Percentiles rank a stretch among this genome's conserved stretches.
Conservation (phyloP, 1,140 invertebrate species). For the Calosoma granatense region DNA sequence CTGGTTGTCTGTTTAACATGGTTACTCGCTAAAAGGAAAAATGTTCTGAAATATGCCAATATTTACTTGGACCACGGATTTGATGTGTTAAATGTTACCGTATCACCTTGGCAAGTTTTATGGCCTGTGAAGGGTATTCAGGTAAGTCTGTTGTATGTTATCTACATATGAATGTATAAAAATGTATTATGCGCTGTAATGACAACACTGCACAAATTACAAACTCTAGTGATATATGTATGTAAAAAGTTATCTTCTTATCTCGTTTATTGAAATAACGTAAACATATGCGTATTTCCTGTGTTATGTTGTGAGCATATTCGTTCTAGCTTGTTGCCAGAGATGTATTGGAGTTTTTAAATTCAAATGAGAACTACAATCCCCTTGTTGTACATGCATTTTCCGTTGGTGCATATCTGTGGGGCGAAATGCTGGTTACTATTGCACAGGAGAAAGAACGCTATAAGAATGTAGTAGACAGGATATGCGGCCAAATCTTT, state of each 20-base stretch:
- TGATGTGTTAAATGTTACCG: constrained; percentile 68
- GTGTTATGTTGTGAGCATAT: too few species aligned
- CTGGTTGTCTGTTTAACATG: constrained; percentile 68
- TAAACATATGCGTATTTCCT: too few species aligned
- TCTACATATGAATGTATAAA: neutral
- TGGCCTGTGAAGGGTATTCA: constrained; percentile 68
- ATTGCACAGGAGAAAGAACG: constrained; percentile 47
- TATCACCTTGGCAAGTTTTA: constrained; percentile 72
- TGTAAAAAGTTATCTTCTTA: too few species aligned
- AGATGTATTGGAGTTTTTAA: constrained; percentile 61
- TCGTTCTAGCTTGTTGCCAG: constrained; percentile 55
- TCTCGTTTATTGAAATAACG: too few species aligned
- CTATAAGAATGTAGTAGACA: constrained; percentile 55
- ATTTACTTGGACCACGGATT: constrained; percentile 78
- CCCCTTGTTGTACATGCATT: constrained; percentile 77
- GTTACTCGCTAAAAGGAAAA: constrained; percentile 70
- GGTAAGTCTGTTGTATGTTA: constrained; percentile 34
- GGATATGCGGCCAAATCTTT: constrained; percentile 71
- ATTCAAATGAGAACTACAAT: constrained; percentile 45
- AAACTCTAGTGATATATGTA: too few species aligned
- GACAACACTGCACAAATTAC: too few species aligned
- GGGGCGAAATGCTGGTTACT: constrained; percentile 65
- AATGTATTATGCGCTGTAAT: neutral
- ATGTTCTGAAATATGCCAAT: constrained; percentile 72
- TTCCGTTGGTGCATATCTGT: constrained; percentile 78